Evolutionary conservation across 2,888 invertebrate species (phyloP), one percentile per base, ranked within the genome.

Genomic region (Sisyra nigra): DNA sequence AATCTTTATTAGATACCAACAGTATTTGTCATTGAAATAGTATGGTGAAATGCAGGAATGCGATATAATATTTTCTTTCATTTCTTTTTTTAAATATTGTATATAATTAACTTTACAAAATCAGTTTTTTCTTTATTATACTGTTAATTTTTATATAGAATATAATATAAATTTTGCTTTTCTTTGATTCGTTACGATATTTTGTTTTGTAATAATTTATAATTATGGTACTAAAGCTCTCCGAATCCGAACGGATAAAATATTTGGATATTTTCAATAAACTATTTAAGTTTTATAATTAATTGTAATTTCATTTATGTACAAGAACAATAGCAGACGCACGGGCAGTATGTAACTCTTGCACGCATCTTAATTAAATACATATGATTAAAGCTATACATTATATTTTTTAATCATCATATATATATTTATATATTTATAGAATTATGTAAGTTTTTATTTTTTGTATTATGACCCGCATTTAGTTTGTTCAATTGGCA

Each of bases 401-500:
- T 43, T 35, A 38, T 43, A 38, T 34, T 35, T 15, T 14, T 19
- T 34, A 39, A 24, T 24, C 24, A 24, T 24, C 24, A 24, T 24
- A 24, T 24, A 24, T 24, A 24, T 24, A 24, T 24, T 24, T 24
- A 24, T 24, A 24, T n/a, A n/a, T n/a, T 36, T 36, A 18, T 37
- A 19, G 15, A 19, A 38, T 18, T 35, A 40, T 14, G 24, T 24
- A 24, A 24, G 3, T 24, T 24, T 24, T n/a, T n/a, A n/a, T 24
- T 24, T 24, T 24, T 24, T 38, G 37, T 29, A 31, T 38, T 32
- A 32, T 50, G 52, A 58, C 58, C 58, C 58, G 58, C 57, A 55
- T 59, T 55, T 24, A 24, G 7, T 52, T 56, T 55, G 52, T 57
- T 55, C 52, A 57, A 55, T 60, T 60, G 60, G 60, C 60, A 60